Base-by-base conservation (phyloP, 2,888 invertebrate species). In the Tinea semifulvella region DNA sequence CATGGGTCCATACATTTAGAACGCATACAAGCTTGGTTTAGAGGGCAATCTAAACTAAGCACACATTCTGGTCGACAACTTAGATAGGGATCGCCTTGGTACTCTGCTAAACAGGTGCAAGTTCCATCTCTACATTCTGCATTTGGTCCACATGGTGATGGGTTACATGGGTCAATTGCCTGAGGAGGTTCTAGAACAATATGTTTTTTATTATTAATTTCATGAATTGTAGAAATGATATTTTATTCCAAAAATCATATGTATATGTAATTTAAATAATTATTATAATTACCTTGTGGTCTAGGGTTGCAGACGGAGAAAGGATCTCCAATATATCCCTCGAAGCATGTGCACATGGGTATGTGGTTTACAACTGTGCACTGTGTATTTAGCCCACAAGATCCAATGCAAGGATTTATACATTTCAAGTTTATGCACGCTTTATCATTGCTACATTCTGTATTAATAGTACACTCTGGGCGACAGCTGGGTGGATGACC, bases 1-100 rank as follows among this genome's bases (percentile, higher is more conserved):
- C 94, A 94, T 3, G 94, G 94, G 69, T 94, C 87, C n/a, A 84
- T 71, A 60, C 95, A 95, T 70, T 92, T 92, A 47, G 88, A 89
- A 48, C 87, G 84, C 25, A 90, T 74, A 59, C 95, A 95, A 13
- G 93, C 89, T 60, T 85, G 87, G 58, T 90, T 87, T 42, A 85
- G 73, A 1, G 89, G 77, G 68, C 94, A 95, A 58, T 94, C 93
- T 0, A 88, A 84, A 61, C 89, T 93, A 1, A 90, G 67, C 1
- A 90, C 85, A 66, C 94, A 94, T 68, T 92, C 92, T 0, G 92
- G 92, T 53, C 91, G 84, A 62, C 92, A 93, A 31, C 87, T 88
- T 47, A 86, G 83, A 55, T 86, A 85, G 1, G 94, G 92, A 73
- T 92, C 90, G 19, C 93, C 93, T 48, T 87, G 85, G 60, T 90